Base-by-base conservation (phyloP, 2,888 invertebrate genomes). In the Drosophila quinaria region DNA sequence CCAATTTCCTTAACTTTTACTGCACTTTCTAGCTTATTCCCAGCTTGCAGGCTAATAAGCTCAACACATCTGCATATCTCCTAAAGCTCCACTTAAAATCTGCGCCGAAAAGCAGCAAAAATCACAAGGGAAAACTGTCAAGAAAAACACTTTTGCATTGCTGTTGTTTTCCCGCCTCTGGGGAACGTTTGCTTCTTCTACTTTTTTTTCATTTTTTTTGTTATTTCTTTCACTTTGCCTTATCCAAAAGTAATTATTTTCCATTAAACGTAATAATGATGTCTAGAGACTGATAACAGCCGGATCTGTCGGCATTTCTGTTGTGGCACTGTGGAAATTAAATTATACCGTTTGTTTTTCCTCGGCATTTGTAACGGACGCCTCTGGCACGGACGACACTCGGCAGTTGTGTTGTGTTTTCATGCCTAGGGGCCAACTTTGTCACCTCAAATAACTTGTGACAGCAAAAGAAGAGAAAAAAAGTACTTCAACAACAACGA, bases 201-300 rank as follows among this genome's bases (percentile, higher is more conserved):
- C 15, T 39, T 41, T 52, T 37, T 44, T 50, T 1, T 3, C 39
- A 25, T 22, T 78, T 70, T 81, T 78, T 52, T 47, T 85, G 88
- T 89, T 85, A 74, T 85, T 87, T 81, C 80, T 77, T 89, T 81
- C 84, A 89, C 88, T 89, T 89, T 85, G 88, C 74, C 89, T 80
- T 86, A 86, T 89, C 85, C 89, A 88, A 90, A 86, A 90, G 85
- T 90, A 86, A 90, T 86, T 86, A 86, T 89, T 88, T 86, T 90
- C 86, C 85, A 88, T 86, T 86, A 88, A 86, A 90, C 80, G 75
- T 76, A 90, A 86, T 89, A 90, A 86, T 88, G 88, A 86, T 80
- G 85, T 75, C 78, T 51, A 60, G 79, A 67, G 73, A 85, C 69
- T 74, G 90, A 87, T 89, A 85, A 79, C 82, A 81, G 65, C 62